Evolutionary conservation across 1,140 invertebrate genomes (phyloP).

Genomic region (Pogonomyrmex barbatus): DNA sequence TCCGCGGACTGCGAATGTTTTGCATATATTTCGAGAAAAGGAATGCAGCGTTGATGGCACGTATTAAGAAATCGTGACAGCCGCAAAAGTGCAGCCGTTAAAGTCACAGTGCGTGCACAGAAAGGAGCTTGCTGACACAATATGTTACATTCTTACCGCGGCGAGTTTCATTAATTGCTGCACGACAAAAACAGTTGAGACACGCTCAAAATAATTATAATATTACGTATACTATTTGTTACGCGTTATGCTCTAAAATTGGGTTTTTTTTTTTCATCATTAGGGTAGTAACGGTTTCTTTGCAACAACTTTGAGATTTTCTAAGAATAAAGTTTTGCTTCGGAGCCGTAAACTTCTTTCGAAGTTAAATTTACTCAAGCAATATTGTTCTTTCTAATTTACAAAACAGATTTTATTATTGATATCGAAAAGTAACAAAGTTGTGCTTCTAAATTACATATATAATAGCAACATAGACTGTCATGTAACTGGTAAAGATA

Average conservation of each 20-base stretch:
- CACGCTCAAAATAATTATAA: background rate
- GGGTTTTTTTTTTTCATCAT: background rate
- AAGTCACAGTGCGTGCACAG: background rate
- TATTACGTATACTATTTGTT: background rate
- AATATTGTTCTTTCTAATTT: background rate
- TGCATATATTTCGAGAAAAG: background rate
- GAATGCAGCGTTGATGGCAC: slow-evolving; percentile 22
- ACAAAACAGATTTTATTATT: background rate
- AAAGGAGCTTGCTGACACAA: background rate
- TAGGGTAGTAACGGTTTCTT: background rate
- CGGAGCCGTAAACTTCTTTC: background rate
- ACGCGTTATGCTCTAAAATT: background rate
- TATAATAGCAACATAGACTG: background rate
- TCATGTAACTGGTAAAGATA: background rate
- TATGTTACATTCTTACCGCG: background rate
- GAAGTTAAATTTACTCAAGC: background rate
- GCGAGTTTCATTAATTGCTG: background rate
- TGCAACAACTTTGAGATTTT: background rate
- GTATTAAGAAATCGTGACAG: slow-evolving; percentile 35
- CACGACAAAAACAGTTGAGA: background rate
- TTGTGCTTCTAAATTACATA: background rate
- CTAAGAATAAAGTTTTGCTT: background rate
- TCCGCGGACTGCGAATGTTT: background rate
- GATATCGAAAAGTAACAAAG: background rate
- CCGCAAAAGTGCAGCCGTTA: background rate